phyloP scores from a whole-genome alignment of 2,113 vertebrate genomes.

The Scatophagus argus region DNA sequence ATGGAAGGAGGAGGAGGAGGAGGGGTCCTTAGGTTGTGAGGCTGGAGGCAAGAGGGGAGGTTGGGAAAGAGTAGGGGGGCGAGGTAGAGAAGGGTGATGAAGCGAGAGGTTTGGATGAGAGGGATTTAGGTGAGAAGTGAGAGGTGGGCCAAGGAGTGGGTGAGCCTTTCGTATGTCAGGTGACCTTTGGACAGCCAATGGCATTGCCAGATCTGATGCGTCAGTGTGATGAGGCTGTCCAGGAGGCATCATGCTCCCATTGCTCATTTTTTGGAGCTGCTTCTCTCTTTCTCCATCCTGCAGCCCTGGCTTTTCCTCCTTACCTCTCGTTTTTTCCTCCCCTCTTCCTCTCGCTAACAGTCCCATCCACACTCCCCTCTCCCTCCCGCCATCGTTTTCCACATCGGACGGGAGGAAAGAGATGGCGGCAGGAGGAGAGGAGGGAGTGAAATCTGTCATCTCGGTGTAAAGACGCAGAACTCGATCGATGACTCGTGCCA shows the following conservation, averaged over 20 bases:
- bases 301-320: slow-evolving; percentile 38
- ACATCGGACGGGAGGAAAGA: slow-evolving; percentile 50
- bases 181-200: slow-evolving; percentile 72
- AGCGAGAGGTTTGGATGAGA: slow-evolving; percentile 70
- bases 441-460: slow-evolving; percentile 45
- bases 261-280: slow-evolving; percentile 46
- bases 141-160: slow-evolving; percentile 56
- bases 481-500: slow-evolving; percentile 85
- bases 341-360: slow-evolving; percentile 43
- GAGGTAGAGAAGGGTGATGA: slow-evolving; percentile 66
- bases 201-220: slow-evolving; percentile 51
- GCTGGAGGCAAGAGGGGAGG: slow-evolving; percentile 60
- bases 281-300: slow-evolving; percentile 53
- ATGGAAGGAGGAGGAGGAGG: slow-evolving; percentile 71
- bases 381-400: slow-evolving; percentile 24
- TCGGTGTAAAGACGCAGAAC: slow-evolving; percentile 84
- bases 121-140: slow-evolving; percentile 59
- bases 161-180: slow-evolving; percentile 71
- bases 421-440: slow-evolving; percentile 61
- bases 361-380: slow-evolving; percentile 64
- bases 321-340: slow-evolving; percentile 48
- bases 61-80: slow-evolving; percentile 68
- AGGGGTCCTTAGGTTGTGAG: slow-evolving; percentile 73
- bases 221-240: slow-evolving; percentile 46
- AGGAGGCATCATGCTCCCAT: neutral